Percentiles rank a stretch among this genome's conserved stretches.
Conservation (phyloP, 2,888 invertebrate species). For the Volucella zonaria region DNA sequence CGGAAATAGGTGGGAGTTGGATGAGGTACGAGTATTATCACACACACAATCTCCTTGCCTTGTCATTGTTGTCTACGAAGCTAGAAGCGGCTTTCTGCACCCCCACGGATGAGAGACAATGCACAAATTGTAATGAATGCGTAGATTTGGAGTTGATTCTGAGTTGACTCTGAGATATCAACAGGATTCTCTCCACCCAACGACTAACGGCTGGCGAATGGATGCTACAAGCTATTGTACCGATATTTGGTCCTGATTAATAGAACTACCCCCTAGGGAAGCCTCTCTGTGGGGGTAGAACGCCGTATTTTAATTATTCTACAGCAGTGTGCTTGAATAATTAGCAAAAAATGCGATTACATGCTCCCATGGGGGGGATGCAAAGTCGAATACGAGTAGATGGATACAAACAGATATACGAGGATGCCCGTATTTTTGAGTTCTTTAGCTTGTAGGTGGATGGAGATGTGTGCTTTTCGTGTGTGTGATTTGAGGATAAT, state of each 20-base stretch:
- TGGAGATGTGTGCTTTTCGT: background rate
- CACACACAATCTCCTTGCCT: too few relatives aligned
- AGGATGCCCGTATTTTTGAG: background rate
- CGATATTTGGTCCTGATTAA: conserved; percentile 46
- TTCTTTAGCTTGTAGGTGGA: background rate
- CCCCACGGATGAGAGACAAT: conserved; percentile 25
- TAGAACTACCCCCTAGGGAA: conserved; percentile 12
- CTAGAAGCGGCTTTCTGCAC: background rate
- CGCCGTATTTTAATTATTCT: conserved; percentile 53
- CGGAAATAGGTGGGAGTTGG: too few relatives aligned
- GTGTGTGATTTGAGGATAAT: conserved; percentile 16
- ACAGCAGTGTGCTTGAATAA: conserved; percentile 34
- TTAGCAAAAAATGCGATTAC: conserved; percentile 30
- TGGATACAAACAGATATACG: background rate
- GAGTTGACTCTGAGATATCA: conserved; percentile 24
- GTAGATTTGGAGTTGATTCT: conserved; percentile 14
- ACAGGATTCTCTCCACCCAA: conserved; percentile 33
- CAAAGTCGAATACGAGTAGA: background rate
- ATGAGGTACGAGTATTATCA: too few relatives aligned
- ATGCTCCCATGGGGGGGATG: background rate
- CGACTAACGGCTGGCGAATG: background rate
- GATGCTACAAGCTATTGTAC: conserved; percentile 1
- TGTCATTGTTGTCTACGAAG: background rate
- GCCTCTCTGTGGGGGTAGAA: background rate
- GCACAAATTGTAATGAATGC: conserved; percentile 61